phyloP scores from a whole-genome alignment of 2,797 vertebrate species.

The Sternotherus odoratus region DNA sequence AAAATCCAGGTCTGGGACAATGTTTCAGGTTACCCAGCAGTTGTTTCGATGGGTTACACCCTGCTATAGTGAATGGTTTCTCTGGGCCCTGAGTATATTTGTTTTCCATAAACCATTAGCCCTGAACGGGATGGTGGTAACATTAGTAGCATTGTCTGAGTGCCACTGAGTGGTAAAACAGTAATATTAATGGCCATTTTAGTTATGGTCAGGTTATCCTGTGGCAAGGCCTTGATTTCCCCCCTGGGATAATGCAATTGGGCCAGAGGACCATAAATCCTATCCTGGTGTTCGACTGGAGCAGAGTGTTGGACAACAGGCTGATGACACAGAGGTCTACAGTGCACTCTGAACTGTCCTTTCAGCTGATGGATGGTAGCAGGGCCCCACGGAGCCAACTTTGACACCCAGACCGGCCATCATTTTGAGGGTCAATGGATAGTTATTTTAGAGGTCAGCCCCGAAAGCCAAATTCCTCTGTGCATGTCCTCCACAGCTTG shows the following conservation, averaged over 20 bases:
- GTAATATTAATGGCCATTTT: slow-evolving; percentile 61
- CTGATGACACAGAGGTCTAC: slow-evolving; percentile 47
- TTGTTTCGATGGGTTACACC: neutral
- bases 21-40: neutral
- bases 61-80: neutral
- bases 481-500: rapidly evolving
- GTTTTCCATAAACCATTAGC: slow-evolving; percentile 48
- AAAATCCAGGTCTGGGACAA: neutral
- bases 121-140: slow-evolving; percentile 19
- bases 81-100: neutral
- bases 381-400: neutral
- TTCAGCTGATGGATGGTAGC: too few species aligned
- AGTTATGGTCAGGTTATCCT: slow-evolving; percentile 74
- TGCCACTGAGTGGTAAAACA: slow-evolving; percentile 40
- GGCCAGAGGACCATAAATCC: slow-evolving; percentile 70
- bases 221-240: slow-evolving; percentile 64
- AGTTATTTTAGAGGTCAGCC: neutral
- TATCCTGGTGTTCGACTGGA: neutral
- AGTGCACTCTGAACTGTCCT: neutral
- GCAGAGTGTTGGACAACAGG: slow-evolving; percentile 46
- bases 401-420: rapidly evolving
- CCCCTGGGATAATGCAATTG: slow-evolving; percentile 67
- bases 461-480: neutral
- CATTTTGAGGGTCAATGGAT: rapidly evolving
- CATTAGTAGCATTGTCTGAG: slow-evolving; percentile 57